phyloP scores from a whole-genome alignment of 1,140 invertebrate species.

The Lutraria rhynchaena region DNA sequence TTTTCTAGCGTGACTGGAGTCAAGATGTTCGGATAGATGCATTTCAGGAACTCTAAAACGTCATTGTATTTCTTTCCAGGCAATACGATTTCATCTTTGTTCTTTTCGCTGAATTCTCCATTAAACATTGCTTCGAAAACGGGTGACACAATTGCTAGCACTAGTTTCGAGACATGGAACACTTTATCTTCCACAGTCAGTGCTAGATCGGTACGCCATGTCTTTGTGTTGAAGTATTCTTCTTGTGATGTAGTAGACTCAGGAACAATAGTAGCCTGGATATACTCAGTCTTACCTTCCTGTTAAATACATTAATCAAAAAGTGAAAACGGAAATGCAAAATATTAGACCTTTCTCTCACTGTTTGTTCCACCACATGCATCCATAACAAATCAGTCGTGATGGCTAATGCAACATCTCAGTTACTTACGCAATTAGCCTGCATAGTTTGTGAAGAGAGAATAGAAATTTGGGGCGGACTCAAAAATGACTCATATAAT shows the following conservation, averaged over 20 bases:
- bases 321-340: too few relatives aligned
- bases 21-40: slow-evolving; percentile 12
- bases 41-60: slow-evolving; percentile 21
- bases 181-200: slow-evolving; percentile 16
- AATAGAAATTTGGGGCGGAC: too few relatives aligned
- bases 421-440: too few relatives aligned
- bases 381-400: too few relatives aligned
- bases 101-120: slow-evolving; percentile 6
- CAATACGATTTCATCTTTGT: slow-evolving; percentile 13
- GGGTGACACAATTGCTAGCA: slow-evolving; percentile 17
- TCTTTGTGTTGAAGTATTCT: slow-evolving; percentile 16
- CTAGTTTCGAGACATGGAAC: slow-evolving; percentile 17
- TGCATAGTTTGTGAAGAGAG: too few relatives aligned
- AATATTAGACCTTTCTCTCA: too few relatives aligned
- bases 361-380: too few relatives aligned
- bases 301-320: too few relatives aligned
- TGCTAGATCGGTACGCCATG: slow-evolving; percentile 22
- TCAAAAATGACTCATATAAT: too few relatives aligned
- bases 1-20: slow-evolving; percentile 14
- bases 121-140: slow-evolving; percentile 43
- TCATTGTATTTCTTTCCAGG: slow-evolving; percentile 21
- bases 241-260: not conserved
- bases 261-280: not conserved
- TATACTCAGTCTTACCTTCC: too few relatives aligned
- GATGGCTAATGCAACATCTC: too few relatives aligned